Conservation (phyloP, 2,113 vertebrate genomes). For the Talpa occidentalis region DNA sequence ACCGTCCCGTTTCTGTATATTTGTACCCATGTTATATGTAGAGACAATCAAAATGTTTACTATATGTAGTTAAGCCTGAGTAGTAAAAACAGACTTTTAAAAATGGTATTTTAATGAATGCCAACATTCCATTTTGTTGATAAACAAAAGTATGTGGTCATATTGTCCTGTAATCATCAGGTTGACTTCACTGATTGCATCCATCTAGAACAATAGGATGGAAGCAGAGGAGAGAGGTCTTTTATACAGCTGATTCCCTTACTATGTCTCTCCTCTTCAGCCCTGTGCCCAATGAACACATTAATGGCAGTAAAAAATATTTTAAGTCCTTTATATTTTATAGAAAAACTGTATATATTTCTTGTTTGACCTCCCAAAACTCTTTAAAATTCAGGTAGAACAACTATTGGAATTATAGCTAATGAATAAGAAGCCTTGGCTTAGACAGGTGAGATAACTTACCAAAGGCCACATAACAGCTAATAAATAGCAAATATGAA, state of each 20-base stretch:
- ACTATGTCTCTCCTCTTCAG: not conserved
- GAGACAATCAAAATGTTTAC: not conserved
- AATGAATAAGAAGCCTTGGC: not conserved
- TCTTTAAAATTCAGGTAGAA: not conserved
- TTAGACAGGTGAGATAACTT: not conserved
- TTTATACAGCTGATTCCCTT: not conserved
- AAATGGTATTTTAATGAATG: not conserved
- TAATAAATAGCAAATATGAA: not conserved
- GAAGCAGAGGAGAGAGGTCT: not conserved
- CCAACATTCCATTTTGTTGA: not conserved
- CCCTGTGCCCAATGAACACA: too few relatives aligned
- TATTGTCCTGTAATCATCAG: not conserved
- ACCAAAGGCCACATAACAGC: not conserved
- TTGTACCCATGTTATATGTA: not conserved
- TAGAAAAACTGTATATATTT: not conserved
- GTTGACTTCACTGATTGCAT: not conserved
- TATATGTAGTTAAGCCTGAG: not conserved
- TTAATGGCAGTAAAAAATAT: not conserved
- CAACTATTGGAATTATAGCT: not conserved
- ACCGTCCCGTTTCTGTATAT: not conserved
- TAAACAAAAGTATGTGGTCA: not conserved
- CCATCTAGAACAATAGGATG: not conserved
- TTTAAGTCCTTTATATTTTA: not conserved
- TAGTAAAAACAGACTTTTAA: not conserved
- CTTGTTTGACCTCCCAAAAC: not conserved